These are phyloP conservation scores for Pollenia amentaria DNA, from an alignment of 2,888 invertebrate genomes.

Conservation along the genomic window DNA sequence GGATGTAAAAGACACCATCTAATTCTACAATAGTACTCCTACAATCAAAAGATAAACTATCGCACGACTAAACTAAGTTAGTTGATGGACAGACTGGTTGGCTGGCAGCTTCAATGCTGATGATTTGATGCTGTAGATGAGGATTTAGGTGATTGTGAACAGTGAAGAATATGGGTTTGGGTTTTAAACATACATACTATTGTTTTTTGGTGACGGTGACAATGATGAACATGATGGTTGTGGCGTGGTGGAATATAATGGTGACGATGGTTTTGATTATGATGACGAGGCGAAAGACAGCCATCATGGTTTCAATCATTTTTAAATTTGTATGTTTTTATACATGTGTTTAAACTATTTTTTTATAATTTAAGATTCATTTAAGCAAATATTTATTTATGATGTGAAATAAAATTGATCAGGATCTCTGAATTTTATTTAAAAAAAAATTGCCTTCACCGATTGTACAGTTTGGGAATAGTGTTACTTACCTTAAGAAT, in stretches of 20 bases:
- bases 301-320: slow-evolving; percentile 47
- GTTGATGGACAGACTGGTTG: slow-evolving; percentile 53
- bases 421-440: no score
- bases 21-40: slow-evolving; percentile 15
- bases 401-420: no score
- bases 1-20: slow-evolving; percentile 9
- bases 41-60: slow-evolving; percentile 33
- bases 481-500: no score
- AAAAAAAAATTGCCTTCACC: no score
- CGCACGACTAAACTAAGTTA: slow-evolving; percentile 31
- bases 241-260: slow-evolving; percentile 5
- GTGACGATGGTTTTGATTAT: slow-evolving; percentile 46
- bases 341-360: no score
- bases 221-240: not conserved
- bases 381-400: no score
- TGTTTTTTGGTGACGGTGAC: slow-evolving; percentile 10
- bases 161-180: not conserved
- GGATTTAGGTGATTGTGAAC: slow-evolving; percentile 2
- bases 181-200: not conserved
- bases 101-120: slow-evolving; percentile 47
- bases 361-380: no score
- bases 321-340: slow-evolving; percentile 17
- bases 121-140: slow-evolving; percentile 14
- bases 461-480: no score
- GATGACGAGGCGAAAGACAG: slow-evolving; percentile 61